These are phyloP conservation scores for Reinhardtius hippoglossoides DNA, from an alignment of 2,113 vertebrate species.

Conservation along the genomic window DNA sequence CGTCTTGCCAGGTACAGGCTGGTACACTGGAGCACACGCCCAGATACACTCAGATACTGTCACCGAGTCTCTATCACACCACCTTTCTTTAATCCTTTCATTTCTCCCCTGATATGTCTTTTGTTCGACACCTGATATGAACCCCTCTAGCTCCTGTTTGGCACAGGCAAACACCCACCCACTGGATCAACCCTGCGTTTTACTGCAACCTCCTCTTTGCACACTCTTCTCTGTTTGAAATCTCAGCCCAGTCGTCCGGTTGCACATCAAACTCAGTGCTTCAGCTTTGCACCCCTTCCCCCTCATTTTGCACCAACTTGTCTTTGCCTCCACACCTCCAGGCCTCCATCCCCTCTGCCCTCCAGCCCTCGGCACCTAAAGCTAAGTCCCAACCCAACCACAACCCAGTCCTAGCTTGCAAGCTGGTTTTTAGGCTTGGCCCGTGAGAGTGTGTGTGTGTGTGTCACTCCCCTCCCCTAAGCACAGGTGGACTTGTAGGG, in stretches of 20 bases:
- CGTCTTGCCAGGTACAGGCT: constrained; percentile 58
- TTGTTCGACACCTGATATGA: constrained; percentile 62
- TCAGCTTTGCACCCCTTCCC: constrained; percentile 5
- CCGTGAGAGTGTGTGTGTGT: constrained; percentile 53
- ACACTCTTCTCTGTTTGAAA: constrained; percentile 1
- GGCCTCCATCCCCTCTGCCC: constrained; percentile 19
- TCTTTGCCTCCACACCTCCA: constrained; percentile 24
- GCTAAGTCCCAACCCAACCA: constrained; percentile 34
- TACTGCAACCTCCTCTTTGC: constrained; percentile 3
- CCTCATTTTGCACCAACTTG: background rate
- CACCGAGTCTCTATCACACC: constrained; percentile 33
- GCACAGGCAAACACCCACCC: constrained; percentile 39
- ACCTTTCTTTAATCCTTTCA: constrained; percentile 43
- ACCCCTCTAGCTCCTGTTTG: constrained; percentile 57
- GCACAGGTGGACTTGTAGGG: constrained; percentile 95
- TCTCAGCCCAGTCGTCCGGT: background rate
- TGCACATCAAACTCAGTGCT: constrained; percentile 27
- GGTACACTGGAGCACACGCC: constrained; percentile 31
- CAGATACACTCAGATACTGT: constrained; percentile 60
- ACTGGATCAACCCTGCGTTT: constrained; percentile 32
- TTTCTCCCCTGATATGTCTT: constrained; percentile 53
- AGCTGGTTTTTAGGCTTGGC: constrained; percentile 75
- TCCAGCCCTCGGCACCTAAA: constrained; percentile 17
- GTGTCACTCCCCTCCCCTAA: constrained; percentile 81
- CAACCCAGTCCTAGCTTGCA: constrained; percentile 50